These are phyloP conservation scores for Syrmaticus mikado DNA, from an alignment of 2,113 vertebrate species.

Conservation along the genomic window DNA sequence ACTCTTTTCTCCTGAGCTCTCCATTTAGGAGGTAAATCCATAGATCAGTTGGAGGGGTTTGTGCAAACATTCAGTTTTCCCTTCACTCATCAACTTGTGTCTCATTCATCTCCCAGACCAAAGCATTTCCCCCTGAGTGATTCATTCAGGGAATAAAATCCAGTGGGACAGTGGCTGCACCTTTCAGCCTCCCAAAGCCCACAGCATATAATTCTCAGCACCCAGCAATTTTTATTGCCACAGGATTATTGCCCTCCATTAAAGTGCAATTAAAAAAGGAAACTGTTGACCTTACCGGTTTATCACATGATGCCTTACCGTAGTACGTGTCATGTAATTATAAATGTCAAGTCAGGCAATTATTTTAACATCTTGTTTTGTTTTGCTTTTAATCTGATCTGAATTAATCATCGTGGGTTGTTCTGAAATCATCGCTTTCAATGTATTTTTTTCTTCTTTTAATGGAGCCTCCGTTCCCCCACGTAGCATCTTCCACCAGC, in stretches of 20 bases:
- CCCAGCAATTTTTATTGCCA: neutral
- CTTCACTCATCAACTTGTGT: neutral
- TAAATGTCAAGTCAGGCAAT: neutral
- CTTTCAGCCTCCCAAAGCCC: neutral
- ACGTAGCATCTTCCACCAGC: neutral
- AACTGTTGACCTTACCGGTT: neutral
- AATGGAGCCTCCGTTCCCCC: conserved; percentile 6
- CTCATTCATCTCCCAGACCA: neutral
- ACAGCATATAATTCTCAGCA: neutral
- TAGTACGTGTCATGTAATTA: neutral
- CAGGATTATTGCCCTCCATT: neutral
- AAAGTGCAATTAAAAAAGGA: neutral
- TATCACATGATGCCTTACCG: accelerated
- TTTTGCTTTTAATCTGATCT: neutral
- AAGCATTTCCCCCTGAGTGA: neutral
- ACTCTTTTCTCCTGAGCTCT: neutral
- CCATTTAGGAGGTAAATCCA: neutral
- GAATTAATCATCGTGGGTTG: neutral
- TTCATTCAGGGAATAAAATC: neutral
- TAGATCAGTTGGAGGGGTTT: neutral
- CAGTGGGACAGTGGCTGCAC: neutral
- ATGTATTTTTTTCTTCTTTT: neutral
- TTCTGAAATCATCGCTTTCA: neutral
- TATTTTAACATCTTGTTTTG: neutral
- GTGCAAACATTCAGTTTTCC: neutral